These are phyloP conservation scores for Branchellion lobata DNA, from an alignment of 2,888 invertebrate genomes.

Conservation along the genomic window DNA sequence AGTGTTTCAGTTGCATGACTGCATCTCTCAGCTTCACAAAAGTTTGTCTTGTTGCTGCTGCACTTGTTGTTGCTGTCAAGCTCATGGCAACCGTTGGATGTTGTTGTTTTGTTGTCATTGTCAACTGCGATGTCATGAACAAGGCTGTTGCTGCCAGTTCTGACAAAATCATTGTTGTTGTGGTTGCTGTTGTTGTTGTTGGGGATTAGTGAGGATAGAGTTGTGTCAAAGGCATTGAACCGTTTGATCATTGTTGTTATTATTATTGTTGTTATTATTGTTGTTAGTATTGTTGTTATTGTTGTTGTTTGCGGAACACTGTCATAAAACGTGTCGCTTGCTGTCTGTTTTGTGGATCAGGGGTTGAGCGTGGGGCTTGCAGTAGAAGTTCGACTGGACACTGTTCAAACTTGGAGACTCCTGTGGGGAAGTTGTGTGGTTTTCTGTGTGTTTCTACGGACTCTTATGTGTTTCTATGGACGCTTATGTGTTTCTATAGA, in stretches of 20 bases:
- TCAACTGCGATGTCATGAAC: not conserved
- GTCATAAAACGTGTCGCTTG: not conserved
- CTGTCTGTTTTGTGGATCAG: not conserved
- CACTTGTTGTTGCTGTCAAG: conserved; percentile 9
- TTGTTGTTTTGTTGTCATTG: not conserved
- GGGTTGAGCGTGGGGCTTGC: conserved; percentile 13
- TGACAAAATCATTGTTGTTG: not conserved
- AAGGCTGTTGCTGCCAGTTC: not conserved
- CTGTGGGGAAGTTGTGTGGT: not conserved
- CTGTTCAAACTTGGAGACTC: not conserved
- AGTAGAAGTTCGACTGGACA: not conserved
- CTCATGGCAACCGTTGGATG: not conserved
- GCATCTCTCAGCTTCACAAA: not conserved
- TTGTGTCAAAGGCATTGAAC: not conserved
- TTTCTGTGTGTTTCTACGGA: too few species aligned
- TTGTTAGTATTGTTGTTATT: not conserved
- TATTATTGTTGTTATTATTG: not conserved
- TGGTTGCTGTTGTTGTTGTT: not conserved
- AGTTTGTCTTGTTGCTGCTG: too few species aligned
- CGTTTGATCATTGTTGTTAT: not conserved
- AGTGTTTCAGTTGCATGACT: not conserved
- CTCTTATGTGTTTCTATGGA: too few species aligned
- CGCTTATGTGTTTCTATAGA: too few species aligned
- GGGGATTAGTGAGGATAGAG: not conserved
- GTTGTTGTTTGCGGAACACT: not conserved